Percentiles rank a stretch among this genome's conserved stretches.
Evolutionary conservation across 2,797 vertebrate genomes (phyloP).

Genomic region (Phataginus tetradactyla): DNA sequence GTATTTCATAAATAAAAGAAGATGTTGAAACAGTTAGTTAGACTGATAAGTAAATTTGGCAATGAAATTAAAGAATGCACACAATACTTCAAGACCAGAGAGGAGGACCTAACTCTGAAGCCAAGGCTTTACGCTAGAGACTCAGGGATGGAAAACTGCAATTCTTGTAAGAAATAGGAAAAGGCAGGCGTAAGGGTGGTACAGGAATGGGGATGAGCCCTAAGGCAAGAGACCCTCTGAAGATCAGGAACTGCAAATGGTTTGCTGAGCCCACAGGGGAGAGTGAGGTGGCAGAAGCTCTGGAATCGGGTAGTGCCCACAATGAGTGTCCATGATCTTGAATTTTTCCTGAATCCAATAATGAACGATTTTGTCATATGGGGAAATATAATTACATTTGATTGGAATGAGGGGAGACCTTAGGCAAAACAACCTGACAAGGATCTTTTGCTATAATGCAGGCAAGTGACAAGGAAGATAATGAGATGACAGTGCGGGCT

Average conservation of each 20-base stretch:
- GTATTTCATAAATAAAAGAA: background rate
- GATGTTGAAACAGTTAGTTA: background rate
- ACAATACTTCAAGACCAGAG: background rate
- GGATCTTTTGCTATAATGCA: background rate
- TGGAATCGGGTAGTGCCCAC: background rate
- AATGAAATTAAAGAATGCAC: background rate
- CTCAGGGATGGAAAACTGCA: background rate
- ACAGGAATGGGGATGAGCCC: background rate
- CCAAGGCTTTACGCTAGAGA: background rate
- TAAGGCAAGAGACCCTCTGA: background rate
- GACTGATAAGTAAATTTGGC: background rate
- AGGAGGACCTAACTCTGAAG: background rate
- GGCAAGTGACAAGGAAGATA: background rate
- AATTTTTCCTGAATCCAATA: background rate
- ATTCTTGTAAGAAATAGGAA: background rate
- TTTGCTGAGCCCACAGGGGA: background rate
- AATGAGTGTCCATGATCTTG: background rate
- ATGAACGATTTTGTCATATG: background rate
- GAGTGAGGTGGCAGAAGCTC: background rate
- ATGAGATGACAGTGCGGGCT: background rate
- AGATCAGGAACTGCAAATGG: background rate
- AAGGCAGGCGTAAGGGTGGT: background rate
- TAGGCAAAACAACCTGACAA: background rate
- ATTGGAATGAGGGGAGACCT: background rate
- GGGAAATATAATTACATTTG: background rate